Base-by-base conservation (phyloP, 2,888 invertebrate species). In the Cataglyphis albicans region DNA sequence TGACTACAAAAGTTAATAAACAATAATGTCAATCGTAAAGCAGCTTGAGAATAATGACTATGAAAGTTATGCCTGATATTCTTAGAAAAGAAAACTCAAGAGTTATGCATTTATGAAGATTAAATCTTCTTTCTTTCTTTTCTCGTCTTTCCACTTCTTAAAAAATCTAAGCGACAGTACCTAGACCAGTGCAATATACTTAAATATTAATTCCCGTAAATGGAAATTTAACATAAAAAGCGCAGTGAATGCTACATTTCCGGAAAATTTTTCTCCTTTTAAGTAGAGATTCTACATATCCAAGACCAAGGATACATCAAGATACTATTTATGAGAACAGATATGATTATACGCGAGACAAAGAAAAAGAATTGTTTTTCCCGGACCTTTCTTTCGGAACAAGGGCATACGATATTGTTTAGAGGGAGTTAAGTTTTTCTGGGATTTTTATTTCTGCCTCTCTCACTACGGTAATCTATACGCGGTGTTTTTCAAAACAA, bases 361-460 rank as follows among this genome's bases (percentile, higher is more conserved):
- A 15, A n/a, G 32, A 63, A 32, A 63, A 32, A 29, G 18, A 67
- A 29, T 6, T 10, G 6, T 29, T 57, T 25, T n/a, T 29, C 35
- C 3, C 15, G 3, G 12, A 18, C n/a, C 4, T 32, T 15, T 21
- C n/a, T 3, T 2, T 32, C 18, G 9, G 18, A 64, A 35, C 7
- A 9, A 29, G 10, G 12, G 0, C 21, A 1, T 7, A n/a, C n/a
- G 18, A 25, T 48, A 21, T 41, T 10, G 41, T 15, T 35, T 52
- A 52, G 12, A 38, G 9, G 15, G 1, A 1, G 12, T 3, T 18
- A 41, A 32, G 1, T 5, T 55, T n/a, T 9, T 81, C 48, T n/a
- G n/a, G 10, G 61, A 55, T 18, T 38, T 72, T 38, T 81, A 55
- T 74, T 74, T 81, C 29, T 64, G n/a, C 25, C 29, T n/a, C 7